Evolutionary conservation across 2,113 vertebrate genomes (phyloP).

Genomic region (Thalassarche chlororhynchos): DNA sequence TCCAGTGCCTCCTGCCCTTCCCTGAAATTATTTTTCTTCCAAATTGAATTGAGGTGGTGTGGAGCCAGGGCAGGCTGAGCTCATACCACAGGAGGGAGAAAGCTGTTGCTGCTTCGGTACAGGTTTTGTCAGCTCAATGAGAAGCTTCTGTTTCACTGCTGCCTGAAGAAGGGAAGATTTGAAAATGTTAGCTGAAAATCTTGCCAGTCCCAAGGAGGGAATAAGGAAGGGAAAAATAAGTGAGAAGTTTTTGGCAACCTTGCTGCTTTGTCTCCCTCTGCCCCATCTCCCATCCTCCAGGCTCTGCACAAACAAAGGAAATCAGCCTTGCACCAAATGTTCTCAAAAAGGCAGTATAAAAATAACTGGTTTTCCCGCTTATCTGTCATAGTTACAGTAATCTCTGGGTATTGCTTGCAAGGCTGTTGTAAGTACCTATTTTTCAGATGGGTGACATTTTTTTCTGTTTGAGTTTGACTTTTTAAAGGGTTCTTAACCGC

Average conservation of each 20-base stretch:
- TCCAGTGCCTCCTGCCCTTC: constrained; percentile 3
- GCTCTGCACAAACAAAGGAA: constrained; percentile 40
- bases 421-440: neutral
- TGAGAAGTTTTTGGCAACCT: neutral
- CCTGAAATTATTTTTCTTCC: constrained; percentile 31
- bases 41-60: constrained; percentile 1
- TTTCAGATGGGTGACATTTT: neutral
- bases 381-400: neutral
- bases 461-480: neutral
- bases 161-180: neutral
- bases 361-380: constrained; percentile 31
- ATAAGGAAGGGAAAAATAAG: neutral
- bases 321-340: neutral
- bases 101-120: neutral
- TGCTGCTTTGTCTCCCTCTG: neutral
- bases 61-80: constrained; percentile 1
- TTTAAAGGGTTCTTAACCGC: neutral
- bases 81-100: neutral
- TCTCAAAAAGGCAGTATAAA: neutral
- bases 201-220: neutral
- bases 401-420: neutral
- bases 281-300: neutral
- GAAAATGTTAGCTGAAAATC: neutral
- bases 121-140: neutral
- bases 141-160: neutral